These are phyloP conservation scores for Acleris holmiana DNA, from an alignment of 2,888 invertebrate genomes.

Conservation along the genomic window DNA sequence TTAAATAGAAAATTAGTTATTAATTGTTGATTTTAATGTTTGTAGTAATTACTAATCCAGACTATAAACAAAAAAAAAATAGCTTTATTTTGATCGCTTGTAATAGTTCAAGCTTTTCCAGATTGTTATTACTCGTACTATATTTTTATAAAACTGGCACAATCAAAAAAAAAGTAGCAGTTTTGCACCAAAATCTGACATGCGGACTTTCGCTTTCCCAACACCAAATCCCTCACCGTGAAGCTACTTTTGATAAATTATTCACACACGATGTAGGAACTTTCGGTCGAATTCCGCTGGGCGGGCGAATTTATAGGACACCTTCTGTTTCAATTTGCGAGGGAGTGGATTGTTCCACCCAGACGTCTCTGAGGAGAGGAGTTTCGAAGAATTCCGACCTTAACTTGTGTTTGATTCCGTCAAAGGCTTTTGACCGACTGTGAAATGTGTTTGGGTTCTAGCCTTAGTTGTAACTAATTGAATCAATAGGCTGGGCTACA, in stretches of 20 bases:
- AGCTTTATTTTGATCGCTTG: too few species aligned
- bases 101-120: too few species aligned
- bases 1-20: too few species aligned
- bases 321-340: conserved; percentile 79
- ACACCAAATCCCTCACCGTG: conserved; percentile 23
- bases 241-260: conserved; percentile 58
- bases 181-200: conserved; percentile 12
- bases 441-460: background rate
- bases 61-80: too few species aligned
- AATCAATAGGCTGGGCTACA: too few species aligned
- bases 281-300: conserved; percentile 62
- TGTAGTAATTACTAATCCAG: too few species aligned
- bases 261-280: conserved; percentile 63
- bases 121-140: too few species aligned
- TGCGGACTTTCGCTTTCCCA: conserved; percentile 23
- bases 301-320: conserved; percentile 72
- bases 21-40: too few species aligned
- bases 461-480: too few species aligned
- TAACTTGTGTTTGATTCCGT: conserved; percentile 11
- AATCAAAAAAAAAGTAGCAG: background rate
- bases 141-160: too few species aligned
- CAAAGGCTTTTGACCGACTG: conserved; percentile 6
- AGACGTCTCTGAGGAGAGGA: conserved; percentile 18
- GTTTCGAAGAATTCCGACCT: conserved; percentile 10
- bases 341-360: conserved; percentile 51